Percentiles rank a stretch among this genome's conserved stretches.
Evolutionary conservation across 2,888 invertebrate species (phyloP).

Genomic region (Drosophila limbata): DNA sequence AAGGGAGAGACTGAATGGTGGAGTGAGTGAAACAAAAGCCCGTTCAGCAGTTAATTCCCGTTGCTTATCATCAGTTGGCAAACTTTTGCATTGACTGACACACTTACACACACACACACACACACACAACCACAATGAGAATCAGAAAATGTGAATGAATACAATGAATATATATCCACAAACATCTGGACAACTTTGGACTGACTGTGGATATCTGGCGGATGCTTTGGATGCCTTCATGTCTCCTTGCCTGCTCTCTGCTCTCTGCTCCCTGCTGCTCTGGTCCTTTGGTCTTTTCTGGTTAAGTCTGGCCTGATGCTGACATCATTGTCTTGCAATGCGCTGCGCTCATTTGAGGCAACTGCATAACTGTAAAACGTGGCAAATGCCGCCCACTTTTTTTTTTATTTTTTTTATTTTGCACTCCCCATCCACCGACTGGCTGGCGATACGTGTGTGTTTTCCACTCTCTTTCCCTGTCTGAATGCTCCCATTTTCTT

Average conservation of each 20-base stretch:
- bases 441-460: conserved; percentile 26
- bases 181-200: conserved; percentile 55
- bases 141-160: conserved; percentile 55
- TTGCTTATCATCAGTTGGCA: conserved; percentile 73
- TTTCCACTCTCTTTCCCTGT: conserved; percentile 17
- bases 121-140: conserved; percentile 29
- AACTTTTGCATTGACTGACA: conserved; percentile 72
- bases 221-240: conserved; percentile 39
- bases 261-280: no score
- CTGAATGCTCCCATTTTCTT: conserved; percentile 54
- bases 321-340: conserved; percentile 79
- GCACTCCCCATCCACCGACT: neutral
- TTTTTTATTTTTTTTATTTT: conserved; percentile 13
- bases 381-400: conserved; percentile 44
- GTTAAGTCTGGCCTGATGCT: conserved; percentile 59
- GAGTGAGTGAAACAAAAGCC: conserved; percentile 26
- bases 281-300: conserved; percentile 21
- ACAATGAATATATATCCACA: conserved; percentile 60
- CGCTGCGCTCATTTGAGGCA: conserved; percentile 66
- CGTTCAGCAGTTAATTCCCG: conserved; percentile 64
- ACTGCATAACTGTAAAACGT: conserved; percentile 54
- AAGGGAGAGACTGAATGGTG: neutral
- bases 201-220: conserved; percentile 43
- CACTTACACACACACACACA: conserved; percentile 11
- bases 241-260: conserved; percentile 8